Evolutionary conservation across 2,797 vertebrate species (phyloP).

Genomic region (Holocentrus rufus): DNA sequence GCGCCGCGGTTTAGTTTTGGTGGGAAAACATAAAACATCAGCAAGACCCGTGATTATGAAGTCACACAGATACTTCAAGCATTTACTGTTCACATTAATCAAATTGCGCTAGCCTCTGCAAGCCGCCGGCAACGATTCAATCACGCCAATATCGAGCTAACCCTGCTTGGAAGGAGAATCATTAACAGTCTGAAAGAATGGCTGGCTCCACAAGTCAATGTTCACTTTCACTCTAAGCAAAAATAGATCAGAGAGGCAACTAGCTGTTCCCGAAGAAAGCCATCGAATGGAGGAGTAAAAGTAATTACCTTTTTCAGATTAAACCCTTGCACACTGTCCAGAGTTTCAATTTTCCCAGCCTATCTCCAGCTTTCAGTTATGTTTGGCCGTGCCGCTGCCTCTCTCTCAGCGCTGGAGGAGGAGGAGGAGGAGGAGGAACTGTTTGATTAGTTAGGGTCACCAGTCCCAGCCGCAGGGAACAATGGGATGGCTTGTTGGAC

Average conservation of each 20-base stretch:
- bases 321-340: not conserved
- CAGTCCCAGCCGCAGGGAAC: conserved; percentile 73
- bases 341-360: conserved; percentile 8
- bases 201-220: conserved; percentile 6
- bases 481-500: conserved; percentile 76
- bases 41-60: not conserved
- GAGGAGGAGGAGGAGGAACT: conserved; percentile 74
- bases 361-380: conserved; percentile 34
- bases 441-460: conserved; percentile 82
- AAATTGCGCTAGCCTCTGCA: conserved; percentile 15
- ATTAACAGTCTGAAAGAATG: conserved; percentile 14
- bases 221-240: conserved; percentile 3
- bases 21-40: conserved; percentile 10
- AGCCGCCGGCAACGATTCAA: conserved; percentile 10
- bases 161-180: conserved; percentile 9
- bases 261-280: not conserved
- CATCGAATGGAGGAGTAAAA: not conserved
- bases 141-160: not conserved
- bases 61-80: conserved; percentile 20
- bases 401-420: conserved; percentile 61
- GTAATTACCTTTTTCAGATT: conserved; percentile 1
- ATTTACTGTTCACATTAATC: conserved; percentile 28
- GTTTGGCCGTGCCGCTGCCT: conserved; percentile 65
- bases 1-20: conserved; percentile 4
- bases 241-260: conserved; percentile 8